phyloP scores from a whole-genome alignment of 2,113 vertebrate species.

The Epinephelus fuscoguttatus region DNA sequence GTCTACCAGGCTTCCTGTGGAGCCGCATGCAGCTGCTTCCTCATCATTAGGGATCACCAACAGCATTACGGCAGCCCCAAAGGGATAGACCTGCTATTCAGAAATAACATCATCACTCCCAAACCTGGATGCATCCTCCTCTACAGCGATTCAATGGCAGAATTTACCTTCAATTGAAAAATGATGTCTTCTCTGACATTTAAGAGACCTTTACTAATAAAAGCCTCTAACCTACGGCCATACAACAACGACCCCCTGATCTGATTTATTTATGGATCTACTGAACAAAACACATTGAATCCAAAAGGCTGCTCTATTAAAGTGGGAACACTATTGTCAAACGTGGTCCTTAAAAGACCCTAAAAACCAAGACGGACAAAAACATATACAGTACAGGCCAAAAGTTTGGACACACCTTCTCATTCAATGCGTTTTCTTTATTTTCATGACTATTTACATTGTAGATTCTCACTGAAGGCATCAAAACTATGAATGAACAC shows the following conservation, averaged over 20 bases:
- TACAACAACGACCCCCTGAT: neutral
- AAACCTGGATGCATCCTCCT: slow-evolving; percentile 3
- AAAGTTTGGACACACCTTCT: too few relatives aligned
- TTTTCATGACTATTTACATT: too few relatives aligned
- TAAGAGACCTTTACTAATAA: slow-evolving; percentile 23
- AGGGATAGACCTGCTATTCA: slow-evolving; percentile 44
- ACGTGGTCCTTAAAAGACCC: neutral
- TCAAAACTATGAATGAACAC: too few relatives aligned
- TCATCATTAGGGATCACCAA: slow-evolving; percentile 52
- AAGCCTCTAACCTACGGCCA: neutral
- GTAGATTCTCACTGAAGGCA: too few relatives aligned
- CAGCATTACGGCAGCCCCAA: slow-evolving; percentile 33
- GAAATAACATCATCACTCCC: slow-evolving; percentile 34
- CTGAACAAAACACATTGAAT: neutral
- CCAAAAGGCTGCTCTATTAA: neutral
- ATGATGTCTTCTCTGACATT: slow-evolving; percentile 22
- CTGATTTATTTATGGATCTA: slow-evolving; percentile 9
- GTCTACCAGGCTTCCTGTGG: slow-evolving; percentile 44
- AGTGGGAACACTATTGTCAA: neutral
- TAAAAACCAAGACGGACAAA: neutral
- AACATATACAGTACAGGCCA: too few relatives aligned
- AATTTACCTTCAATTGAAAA: neutral
- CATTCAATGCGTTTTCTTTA: too few relatives aligned
- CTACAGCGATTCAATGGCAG: neutral
- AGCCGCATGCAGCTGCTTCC: slow-evolving; percentile 43